Evolutionary conservation across 2,888 invertebrate genomes (phyloP).

Genomic region (Flexamia atlantica): DNA sequence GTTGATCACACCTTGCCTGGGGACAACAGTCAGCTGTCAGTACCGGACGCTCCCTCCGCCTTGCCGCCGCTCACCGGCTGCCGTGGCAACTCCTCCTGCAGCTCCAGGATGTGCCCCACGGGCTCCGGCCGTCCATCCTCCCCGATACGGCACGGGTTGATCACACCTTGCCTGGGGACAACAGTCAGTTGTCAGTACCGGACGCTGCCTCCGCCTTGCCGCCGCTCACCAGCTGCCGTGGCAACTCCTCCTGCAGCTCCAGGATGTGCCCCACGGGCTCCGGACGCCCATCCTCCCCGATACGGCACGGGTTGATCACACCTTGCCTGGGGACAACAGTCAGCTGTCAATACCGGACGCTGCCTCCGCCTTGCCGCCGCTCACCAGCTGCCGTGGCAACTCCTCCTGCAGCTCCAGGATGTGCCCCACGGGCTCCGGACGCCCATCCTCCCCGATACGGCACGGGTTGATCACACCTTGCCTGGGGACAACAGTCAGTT

Average conservation of each 20-base stretch:
- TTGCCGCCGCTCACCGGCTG: conserved; percentile 72
- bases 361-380: conserved; percentile 2
- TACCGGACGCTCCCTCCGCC: background rate
- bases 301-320: conserved; percentile 90
- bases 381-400: conserved; percentile 76
- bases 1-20: conserved; percentile 86
- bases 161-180: conserved; percentile 81
- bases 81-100: conserved; percentile 83
- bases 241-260: conserved; percentile 85
- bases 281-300: conserved; percentile 95
- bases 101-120: conserved; percentile 91
- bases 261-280: conserved; percentile 92
- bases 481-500: conserved; percentile 74
- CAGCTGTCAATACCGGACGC: conserved; percentile 6
- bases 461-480: conserved; percentile 93
- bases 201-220: background rate
- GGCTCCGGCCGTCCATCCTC: conserved; percentile 94
- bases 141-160: conserved; percentile 93
- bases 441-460: conserved; percentile 92
- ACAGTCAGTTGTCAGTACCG: conserved; percentile 18
- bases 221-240: conserved; percentile 74
- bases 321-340: conserved; percentile 79
- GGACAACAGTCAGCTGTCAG: conserved; percentile 11
- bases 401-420: conserved; percentile 89
- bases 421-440: conserved; percentile 92